Conservation (phyloP, 2,888 invertebrate genomes). For the Erebia ligea region DNA sequence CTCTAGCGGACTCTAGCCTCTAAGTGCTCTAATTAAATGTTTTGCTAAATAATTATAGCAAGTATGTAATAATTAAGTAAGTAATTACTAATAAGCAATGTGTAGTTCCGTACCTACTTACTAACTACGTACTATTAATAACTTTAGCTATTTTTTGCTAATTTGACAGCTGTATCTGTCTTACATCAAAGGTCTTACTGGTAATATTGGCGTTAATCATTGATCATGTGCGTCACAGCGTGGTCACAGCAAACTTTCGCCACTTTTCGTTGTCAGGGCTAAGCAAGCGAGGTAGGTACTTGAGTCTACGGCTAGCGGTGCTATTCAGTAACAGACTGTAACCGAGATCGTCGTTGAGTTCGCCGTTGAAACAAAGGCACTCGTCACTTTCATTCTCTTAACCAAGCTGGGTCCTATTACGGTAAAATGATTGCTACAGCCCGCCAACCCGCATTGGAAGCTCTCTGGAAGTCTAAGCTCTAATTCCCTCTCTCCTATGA, state of each 20-base stretch:
- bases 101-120: neutral
- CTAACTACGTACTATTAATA: neutral
- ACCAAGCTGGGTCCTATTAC: no score
- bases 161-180: constrained; percentile 39
- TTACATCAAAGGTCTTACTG: neutral
- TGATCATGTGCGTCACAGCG: constrained; percentile 57
- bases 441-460: no score
- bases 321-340: neutral
- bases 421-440: no score
- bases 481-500: no score
- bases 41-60: no score
- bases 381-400: no score
- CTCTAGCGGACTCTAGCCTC: no score
- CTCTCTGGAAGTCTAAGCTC: no score
- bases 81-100: no score
- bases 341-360: neutral
- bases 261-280: constrained; percentile 74
- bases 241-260: constrained; percentile 74
- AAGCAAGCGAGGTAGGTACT: constrained; percentile 40
- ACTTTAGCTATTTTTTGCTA: constrained; percentile 25
- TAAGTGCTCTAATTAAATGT: no score
- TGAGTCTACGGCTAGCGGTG: constrained; percentile 38
- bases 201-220: constrained; percentile 52
- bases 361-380: neutral
- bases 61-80: no score